Conservation (phyloP, 2,888 invertebrate genomes). For the Hyposoter dolosus region DNA sequence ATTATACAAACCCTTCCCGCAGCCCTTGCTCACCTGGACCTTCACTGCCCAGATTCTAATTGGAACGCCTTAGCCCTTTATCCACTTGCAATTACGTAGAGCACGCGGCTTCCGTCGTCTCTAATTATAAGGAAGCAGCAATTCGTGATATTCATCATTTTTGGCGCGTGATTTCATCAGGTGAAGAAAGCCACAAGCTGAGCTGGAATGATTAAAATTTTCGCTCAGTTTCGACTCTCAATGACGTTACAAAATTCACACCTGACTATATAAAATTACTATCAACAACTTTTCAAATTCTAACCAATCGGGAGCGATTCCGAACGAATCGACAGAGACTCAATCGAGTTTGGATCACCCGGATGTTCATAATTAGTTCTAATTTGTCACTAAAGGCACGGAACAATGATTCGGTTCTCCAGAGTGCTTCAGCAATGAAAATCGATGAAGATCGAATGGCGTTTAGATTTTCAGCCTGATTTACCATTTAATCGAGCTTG, state of each 20-base stretch:
- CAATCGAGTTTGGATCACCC: not conserved
- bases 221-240: not conserved
- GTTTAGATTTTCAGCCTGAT: not conserved
- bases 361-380: not conserved
- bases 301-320: not conserved
- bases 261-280: not conserved
- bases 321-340: not conserved
- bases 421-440: not conserved
- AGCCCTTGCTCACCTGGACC: constrained; percentile 14
- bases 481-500: constrained; percentile 77
- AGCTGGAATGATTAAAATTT: not conserved
- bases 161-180: not conserved
- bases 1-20: constrained; percentile 43
- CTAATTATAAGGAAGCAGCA: not conserved
- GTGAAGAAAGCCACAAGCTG: not conserved
- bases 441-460: constrained; percentile 10
- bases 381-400: not conserved
- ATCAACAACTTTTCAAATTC: not conserved
- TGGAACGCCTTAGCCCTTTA: not conserved
- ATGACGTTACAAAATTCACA: not conserved
- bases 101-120: not conserved
- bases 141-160: not conserved
- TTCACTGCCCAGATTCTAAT: not conserved
- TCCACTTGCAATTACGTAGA: not conserved
- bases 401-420: not conserved